Conservation (phyloP, 2,888 invertebrate species). For the Pachymerium ferrugineum region DNA sequence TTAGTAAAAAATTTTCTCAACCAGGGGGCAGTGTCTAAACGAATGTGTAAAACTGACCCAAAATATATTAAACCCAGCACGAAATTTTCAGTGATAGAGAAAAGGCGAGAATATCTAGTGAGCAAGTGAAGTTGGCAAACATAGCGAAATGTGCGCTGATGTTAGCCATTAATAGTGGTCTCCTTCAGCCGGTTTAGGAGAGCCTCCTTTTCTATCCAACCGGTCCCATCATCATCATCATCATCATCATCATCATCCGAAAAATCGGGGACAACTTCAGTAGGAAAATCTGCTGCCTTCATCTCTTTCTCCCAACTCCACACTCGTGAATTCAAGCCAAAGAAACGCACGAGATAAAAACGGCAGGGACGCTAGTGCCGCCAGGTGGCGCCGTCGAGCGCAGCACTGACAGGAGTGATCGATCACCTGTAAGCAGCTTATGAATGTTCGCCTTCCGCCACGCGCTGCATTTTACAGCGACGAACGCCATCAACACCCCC, state of each 20-base stretch:
- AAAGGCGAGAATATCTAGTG: too few species aligned
- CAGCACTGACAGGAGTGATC: slow-evolving; percentile 2
- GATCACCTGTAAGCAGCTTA: slow-evolving; percentile 17
- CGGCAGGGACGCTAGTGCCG: neutral
- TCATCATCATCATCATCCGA: neutral
- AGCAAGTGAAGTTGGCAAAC: too few species aligned
- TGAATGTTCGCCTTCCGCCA: slow-evolving; percentile 13
- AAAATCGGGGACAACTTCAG: neutral
- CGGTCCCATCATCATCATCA: neutral
- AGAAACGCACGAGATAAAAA: slow-evolving; percentile 14
- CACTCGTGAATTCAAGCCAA: slow-evolving; percentile 7
- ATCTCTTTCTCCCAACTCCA: neutral
- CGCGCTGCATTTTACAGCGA: slow-evolving; percentile 13
- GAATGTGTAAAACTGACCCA: too few species aligned
- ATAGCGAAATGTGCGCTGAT: neutral
- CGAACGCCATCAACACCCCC: slow-evolving; percentile 16
- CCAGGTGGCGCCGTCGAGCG: neutral
- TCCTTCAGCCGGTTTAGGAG: neutral
- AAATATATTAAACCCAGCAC: too few species aligned
- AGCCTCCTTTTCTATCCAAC: neutral
- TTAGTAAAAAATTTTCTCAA: too few species aligned
- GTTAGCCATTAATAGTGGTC: neutral
- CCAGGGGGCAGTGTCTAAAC: too few species aligned
- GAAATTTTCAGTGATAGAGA: too few species aligned
- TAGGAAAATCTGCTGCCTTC: neutral